Base-by-base conservation (phyloP, 2,888 invertebrate genomes). In the Drosophila pegasa region DNA sequence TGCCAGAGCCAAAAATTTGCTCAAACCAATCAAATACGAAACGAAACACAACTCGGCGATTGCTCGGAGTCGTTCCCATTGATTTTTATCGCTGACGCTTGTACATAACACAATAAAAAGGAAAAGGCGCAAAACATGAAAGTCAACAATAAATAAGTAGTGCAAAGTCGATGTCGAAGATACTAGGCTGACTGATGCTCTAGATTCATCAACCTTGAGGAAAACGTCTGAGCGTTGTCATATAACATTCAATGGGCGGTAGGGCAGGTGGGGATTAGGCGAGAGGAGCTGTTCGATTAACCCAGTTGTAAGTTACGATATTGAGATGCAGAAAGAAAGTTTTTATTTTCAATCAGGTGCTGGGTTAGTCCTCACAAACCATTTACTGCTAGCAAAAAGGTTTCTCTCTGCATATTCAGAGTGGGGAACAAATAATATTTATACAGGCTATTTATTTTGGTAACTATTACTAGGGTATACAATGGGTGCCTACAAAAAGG, bases 21-120 rank as follows among this genome's bases (percentile, higher is more conserved):
- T 14, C 10, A 40, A 47, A 7, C 37, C 9, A 41, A 41, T 10
- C 33, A 57, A 70, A 57, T 38, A 37, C 50, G 41, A 72, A 73
- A 51, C 51, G 45, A 72, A 73, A 51, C 51, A 41, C 51, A 35
- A 66, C 41, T 60, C 55, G 22, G 31, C 20, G 58, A 20, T 45
- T 55, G 20, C 52, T 55, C 43, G 31, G 48, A 75, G 80, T 67
- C 65, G 70, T 65, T 86, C 76, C 71, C 78, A 84, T 87, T 84
- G 87, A 87, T 85, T 85, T 87, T 80, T 79, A 80, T 80, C 60
- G 80, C 54, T 18, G 52, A 50, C 43, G 43, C 33, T 59, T 20
- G 48, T 37, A 67, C 55, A 54, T 25, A 51, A 51, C 33, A 67
- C 55, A 51, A 43, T 41, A 41, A 59, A 7, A 29, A 18, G 3